Base-by-base conservation (phyloP, 2,888 invertebrate genomes). In the Ochlodes sylvanus region DNA sequence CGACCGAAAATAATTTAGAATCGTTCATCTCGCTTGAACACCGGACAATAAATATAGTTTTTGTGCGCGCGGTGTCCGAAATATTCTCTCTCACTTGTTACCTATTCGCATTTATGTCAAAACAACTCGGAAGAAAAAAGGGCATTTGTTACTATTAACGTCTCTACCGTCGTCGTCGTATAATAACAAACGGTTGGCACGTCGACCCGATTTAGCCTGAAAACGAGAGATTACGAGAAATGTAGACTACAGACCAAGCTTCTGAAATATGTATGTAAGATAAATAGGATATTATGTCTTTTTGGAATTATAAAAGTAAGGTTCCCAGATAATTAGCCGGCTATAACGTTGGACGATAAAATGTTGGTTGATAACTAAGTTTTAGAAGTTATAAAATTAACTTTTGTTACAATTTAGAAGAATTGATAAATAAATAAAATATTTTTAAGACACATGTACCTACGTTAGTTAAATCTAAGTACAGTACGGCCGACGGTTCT, bases 141-240 rank as follows among this genome's bases (percentile, higher is more conserved):
- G 60, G 17, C 66, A 60, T 66, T 66, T 66, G 66, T 66, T 60
- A 66, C 54, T 66, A 60, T 66, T 66, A 66, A 54, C 27, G 66
- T 66, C 52, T 41, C 27, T 52, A 42, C 58, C 58, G 66, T 54
- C 66, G 66, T 54, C 66, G 27, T 54, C 60, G 54, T 60, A 60
- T 42, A 60, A 54, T 66, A 66, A 66, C 66, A 60, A 66, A 66
- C 60, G 60, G 66, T 66, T 32, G 19, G 17, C 63, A 32, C 15
- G 27, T 63, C 54, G 63, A 54, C 42, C 63, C 54, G 42, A 42
- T 63, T 63, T 21, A 32, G 63, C 32, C 63, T 55, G 55, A 32
- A 44, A 55, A 15, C 32, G 38, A 42, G 54, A 63, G 63, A 63
- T 44, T 63, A 55, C 42, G 44, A 17, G 54, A 55, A 34, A 55